phyloP scores from a whole-genome alignment of 2,797 vertebrate genomes.

The Mallotus villosus region DNA sequence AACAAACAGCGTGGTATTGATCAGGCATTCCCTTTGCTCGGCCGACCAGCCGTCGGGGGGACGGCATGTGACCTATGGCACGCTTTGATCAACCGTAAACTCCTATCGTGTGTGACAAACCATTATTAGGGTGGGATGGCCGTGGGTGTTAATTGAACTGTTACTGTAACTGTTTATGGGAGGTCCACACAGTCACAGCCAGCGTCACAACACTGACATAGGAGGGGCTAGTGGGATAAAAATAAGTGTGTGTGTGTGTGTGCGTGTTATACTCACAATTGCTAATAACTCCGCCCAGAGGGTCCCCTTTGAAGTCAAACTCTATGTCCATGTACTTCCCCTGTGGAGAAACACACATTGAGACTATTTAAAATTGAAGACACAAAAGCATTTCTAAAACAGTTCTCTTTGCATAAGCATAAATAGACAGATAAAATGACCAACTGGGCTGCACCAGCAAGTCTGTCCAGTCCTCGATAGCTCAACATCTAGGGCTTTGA shows the following conservation, averaged over 20 bases:
- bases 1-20: background rate
- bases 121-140: background rate
- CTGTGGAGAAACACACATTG: constrained; percentile 70
- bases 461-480: constrained; percentile 16
- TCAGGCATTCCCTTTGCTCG: background rate
- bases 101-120: background rate
- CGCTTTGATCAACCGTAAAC: background rate
- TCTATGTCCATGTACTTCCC: constrained; percentile 99
- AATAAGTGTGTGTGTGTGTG: background rate
- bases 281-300: constrained; percentile 97
- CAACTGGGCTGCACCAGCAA: constrained; percentile 6
- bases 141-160: background rate
- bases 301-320: constrained; percentile 99
- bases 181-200: background rate
- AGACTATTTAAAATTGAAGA: constrained; percentile 34
- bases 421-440: constrained; percentile 39
- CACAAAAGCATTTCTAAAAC: constrained; percentile 10
- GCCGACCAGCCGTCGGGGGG: background rate
- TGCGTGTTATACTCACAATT: constrained; percentile 89
- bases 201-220: background rate
- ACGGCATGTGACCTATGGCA: background rate
- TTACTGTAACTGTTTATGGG: background rate
- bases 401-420: background rate
- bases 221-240: background rate
- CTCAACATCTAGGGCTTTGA: constrained; percentile 35